A percentile compares a stretch with the other conserved stretches of the same genome.
Conservation (phyloP, 2,113 vertebrate genomes). For the Camelus bactrianus region DNA sequence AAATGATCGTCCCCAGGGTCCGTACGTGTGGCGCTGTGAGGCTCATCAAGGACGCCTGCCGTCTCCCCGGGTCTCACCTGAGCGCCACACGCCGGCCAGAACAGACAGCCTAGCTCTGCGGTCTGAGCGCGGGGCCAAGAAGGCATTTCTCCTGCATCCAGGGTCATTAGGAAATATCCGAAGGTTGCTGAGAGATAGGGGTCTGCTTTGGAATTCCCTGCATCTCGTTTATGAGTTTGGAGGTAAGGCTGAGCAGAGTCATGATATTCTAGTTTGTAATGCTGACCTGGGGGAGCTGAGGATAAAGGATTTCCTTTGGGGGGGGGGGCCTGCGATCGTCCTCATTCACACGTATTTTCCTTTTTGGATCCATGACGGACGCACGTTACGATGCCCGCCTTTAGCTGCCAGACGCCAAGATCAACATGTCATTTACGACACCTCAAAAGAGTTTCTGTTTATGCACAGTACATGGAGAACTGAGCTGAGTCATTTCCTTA, state of each 20-base stretch:
- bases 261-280: background rate
- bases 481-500: background rate
- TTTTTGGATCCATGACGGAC: background rate
- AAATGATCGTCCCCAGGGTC: accelerated
- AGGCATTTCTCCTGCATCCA: background rate
- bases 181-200: accelerated
- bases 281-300: background rate
- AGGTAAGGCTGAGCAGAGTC: background rate
- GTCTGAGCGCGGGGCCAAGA: background rate
- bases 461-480: accelerated
- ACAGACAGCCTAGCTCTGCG: background rate
- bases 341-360: background rate
- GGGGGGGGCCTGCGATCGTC: too few relatives aligned
- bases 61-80: background rate
- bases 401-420: background rate
- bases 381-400: background rate
- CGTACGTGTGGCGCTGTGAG: accelerated
- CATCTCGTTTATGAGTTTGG: background rate
- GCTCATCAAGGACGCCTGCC: background rate
- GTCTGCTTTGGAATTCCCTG: background rate
- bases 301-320: too few relatives aligned
- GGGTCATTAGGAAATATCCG: too few relatives aligned
- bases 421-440: background rate
- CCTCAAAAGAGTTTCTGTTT: background rate
- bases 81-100: too few relatives aligned